Evolutionary conservation across 1,140 invertebrate species (phyloP), one percentile per base, ranked within the genome.

Genomic region (Neelides sp.): DNA sequence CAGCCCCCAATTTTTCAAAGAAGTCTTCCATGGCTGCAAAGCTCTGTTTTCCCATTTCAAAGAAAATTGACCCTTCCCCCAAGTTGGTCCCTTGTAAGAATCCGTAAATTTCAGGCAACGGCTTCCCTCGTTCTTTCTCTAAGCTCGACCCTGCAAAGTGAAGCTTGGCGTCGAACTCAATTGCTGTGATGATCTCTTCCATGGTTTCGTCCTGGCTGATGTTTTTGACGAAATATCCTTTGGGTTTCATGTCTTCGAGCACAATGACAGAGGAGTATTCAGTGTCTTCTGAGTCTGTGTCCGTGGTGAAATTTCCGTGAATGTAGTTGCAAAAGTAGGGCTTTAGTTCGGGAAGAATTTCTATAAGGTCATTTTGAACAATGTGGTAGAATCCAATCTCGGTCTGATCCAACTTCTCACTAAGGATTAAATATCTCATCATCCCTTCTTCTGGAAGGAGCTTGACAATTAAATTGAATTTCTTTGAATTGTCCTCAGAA

Each of bases 351-450:
- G 55, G 47, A 7, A 41, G 15, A 10, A 39, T 30, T 5, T 12
- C 3, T 2, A 41, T 22, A 8, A 57, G 13, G 19, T 46, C 28
- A 0, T 50, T 50, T 13, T 22, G 4, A 1, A 50, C 17, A 0
- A 15, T 1, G 1, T 23, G n/a, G 27, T 57, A 57, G 32, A 57
- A 57, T n/a, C 45, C 32, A 8, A 57, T 53, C 50, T 57, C 55
- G 0, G 46, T 32, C 28, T 40, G 19, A 23, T 53, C 50, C 23
- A 52, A 49, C 15, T 46, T 22, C 13, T 49, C 39, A 2, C 7
- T 22, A 39, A 52, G 10, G 1, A 36, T 24, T 7, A 53, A 20
- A 3, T 26, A 3, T n/a, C 23, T 7, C 4, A 39, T 19, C 5
- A 2, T 4, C 4, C 24, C 30, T 8, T 50, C 42, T 12, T 1